A percentile compares a stretch with the other conserved stretches of the same genome.
phyloP scores from a whole-genome alignment of 2,888 invertebrate genomes.

The Luffia ferchaultella region DNA sequence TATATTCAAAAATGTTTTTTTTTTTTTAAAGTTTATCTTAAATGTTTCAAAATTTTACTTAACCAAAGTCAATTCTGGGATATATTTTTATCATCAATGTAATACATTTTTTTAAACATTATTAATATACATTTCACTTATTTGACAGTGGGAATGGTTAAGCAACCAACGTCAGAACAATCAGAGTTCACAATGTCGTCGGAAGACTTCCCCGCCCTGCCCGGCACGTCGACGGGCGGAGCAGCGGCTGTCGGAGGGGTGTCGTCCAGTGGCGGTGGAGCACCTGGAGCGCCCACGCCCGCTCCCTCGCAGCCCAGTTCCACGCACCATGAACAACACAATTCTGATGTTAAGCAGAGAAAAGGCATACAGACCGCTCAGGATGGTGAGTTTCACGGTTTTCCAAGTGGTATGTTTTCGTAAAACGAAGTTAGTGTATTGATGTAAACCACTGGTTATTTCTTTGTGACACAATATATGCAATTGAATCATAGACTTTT shows the following conservation, averaged over 20 bases:
- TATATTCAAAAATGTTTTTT: too few species aligned
- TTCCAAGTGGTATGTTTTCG: too few species aligned
- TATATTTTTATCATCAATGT: too few species aligned
- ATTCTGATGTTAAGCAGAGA: conserved; percentile 60
- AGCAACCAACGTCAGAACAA: conserved; percentile 91
- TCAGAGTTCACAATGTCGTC: conserved; percentile 97
- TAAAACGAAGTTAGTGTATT: too few species aligned
- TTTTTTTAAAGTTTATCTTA: too few species aligned
- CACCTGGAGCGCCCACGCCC: conserved; percentile 16
- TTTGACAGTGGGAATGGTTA: conserved; percentile 94
- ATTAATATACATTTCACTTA: too few species aligned
- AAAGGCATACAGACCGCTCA: conserved; percentile 95
- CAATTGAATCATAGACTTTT: too few species aligned
- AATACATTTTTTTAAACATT: too few species aligned
- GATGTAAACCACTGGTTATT: too few species aligned
- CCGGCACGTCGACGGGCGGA: conserved; percentile 83
- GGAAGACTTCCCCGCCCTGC: conserved; percentile 99
- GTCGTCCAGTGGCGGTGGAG: conserved; percentile 17
- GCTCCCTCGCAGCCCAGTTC: conserved; percentile 21
- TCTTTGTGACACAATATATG: too few species aligned
- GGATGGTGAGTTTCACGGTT: conserved; percentile 71
- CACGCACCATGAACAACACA: conserved; percentile 37
- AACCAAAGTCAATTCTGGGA: too few species aligned
- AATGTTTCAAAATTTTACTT: too few species aligned
- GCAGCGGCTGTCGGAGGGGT: conserved; percentile 60